These are phyloP conservation scores for Sphaerodactylus townsendi DNA, from an alignment of 2,113 vertebrate genomes.

Conservation along the genomic window DNA sequence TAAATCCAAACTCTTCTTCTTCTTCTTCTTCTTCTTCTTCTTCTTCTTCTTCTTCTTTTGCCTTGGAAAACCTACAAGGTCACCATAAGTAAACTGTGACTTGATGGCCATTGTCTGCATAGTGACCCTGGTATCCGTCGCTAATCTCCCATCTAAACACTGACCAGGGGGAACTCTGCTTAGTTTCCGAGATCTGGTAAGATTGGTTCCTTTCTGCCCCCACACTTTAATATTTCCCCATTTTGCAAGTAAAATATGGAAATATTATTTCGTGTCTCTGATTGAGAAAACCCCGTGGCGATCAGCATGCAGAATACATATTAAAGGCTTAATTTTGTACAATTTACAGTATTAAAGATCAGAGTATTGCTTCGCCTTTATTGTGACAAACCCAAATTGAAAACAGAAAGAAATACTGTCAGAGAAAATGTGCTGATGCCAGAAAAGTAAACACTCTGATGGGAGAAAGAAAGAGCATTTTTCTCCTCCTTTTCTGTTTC, in stretches of 20 bases:
- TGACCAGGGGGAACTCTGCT: no score
- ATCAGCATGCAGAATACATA: constrained; percentile 37
- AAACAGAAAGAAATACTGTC: constrained; percentile 55
- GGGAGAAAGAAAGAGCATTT: not conserved
- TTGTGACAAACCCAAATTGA: constrained; percentile 62
- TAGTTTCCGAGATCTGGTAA: no score
- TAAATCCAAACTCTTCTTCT: no score
- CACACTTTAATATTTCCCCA: constrained; percentile 43
- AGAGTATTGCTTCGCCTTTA: constrained; percentile 63
- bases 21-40: no score
- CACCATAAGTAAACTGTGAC: no score
- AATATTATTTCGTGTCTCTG: constrained; percentile 61
- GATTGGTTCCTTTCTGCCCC: not conserved
- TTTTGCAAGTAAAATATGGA: constrained; percentile 34
- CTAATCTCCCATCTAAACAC: no score
- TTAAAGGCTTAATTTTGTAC: constrained; percentile 56
- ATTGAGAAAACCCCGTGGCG: not conserved
- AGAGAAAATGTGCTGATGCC: constrained; percentile 30
- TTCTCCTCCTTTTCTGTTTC: constrained; percentile 24
- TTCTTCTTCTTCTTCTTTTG: no score
- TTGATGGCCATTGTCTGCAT: no score
- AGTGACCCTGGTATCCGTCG: no score
- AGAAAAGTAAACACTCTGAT: constrained; percentile 21
- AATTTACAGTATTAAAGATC: constrained; percentile 54
- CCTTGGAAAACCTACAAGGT: no score